phyloP scores from a whole-genome alignment of 2,888 invertebrate species.

The Megalurothrips usitatus region DNA sequence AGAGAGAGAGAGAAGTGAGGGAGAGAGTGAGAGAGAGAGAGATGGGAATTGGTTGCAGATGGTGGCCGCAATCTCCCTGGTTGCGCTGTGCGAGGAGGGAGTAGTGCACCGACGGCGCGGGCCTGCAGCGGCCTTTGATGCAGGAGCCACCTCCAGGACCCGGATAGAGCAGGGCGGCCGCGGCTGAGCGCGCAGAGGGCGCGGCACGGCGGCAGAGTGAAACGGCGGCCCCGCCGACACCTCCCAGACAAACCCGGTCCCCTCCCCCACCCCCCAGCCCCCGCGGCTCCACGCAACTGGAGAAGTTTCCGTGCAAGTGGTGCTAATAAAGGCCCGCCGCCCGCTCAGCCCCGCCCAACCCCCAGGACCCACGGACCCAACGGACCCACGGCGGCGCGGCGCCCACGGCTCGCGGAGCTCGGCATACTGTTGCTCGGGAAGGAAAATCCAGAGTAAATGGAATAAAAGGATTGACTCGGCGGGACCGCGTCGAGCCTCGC shows the following conservation, averaged over 20 bases:
- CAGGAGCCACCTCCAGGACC: no score
- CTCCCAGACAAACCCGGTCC: neutral
- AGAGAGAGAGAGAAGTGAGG: no score
- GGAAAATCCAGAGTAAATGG: slow-evolving; percentile 17
- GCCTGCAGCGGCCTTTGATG: no score
- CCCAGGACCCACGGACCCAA: neutral
- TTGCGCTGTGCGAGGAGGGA: no score
- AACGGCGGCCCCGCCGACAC: neutral
- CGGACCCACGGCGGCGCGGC: neutral
- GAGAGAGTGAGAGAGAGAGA: no score
- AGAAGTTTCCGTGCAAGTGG: neutral
- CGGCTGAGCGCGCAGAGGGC: neutral
- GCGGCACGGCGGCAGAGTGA: neutral
- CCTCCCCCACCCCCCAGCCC: neutral
- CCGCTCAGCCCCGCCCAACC: neutral
- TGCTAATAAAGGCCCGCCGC: neutral
- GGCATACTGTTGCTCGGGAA: slow-evolving; percentile 11
- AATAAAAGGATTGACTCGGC: neutral
- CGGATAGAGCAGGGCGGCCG: neutral
- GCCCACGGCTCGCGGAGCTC: neutral
- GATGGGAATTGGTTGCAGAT: no score
- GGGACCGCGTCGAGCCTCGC: no score
- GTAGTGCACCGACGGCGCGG: no score
- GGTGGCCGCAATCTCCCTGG: no score
- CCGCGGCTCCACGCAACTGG: neutral